Conservation (phyloP, 1,140 invertebrate genomes). For the Probaryconus sp. region DNA sequence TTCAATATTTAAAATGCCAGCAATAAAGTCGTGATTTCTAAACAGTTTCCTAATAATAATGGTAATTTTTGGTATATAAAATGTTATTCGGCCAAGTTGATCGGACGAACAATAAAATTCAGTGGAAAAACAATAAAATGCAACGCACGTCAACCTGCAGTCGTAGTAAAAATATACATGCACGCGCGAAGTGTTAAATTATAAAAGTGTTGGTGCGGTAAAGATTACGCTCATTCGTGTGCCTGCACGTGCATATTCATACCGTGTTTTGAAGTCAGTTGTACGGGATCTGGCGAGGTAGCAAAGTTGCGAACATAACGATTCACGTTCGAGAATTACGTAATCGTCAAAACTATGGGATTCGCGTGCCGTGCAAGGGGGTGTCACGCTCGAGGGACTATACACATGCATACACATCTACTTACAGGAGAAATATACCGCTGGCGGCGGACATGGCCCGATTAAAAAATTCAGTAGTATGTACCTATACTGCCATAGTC, state of each 20-base stretch:
- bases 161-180: slow-evolving; percentile 15
- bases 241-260: slow-evolving; percentile 28
- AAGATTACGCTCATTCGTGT: slow-evolving; percentile 21
- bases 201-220: slow-evolving; percentile 9
- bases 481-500: slow-evolving; percentile 42
- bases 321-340: slow-evolving; percentile 58
- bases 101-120: slow-evolving; percentile 29
- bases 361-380: slow-evolving; percentile 57
- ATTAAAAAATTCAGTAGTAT: slow-evolving; percentile 62
- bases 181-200: slow-evolving; percentile 21
- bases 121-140: slow-evolving; percentile 37
- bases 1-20: too few species aligned
- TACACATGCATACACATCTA: slow-evolving; percentile 38
- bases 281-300: slow-evolving; percentile 36
- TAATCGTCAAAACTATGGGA: slow-evolving; percentile 59
- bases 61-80: too few species aligned
- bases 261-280: slow-evolving; percentile 41
- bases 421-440: slow-evolving; percentile 48
- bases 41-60: too few species aligned
- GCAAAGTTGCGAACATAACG: slow-evolving; percentile 50
- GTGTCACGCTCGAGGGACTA: slow-evolving; percentile 34
- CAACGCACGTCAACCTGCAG: slow-evolving; percentile 1
- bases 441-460: slow-evolving; percentile 44
- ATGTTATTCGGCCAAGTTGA: slow-evolving; percentile 12
- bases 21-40: too few species aligned